Evolutionary conservation across 23 tunicate species (phyloP), one percentile per base, ranked within the genome.

Genomic region (Ciona savignyi): DNA sequence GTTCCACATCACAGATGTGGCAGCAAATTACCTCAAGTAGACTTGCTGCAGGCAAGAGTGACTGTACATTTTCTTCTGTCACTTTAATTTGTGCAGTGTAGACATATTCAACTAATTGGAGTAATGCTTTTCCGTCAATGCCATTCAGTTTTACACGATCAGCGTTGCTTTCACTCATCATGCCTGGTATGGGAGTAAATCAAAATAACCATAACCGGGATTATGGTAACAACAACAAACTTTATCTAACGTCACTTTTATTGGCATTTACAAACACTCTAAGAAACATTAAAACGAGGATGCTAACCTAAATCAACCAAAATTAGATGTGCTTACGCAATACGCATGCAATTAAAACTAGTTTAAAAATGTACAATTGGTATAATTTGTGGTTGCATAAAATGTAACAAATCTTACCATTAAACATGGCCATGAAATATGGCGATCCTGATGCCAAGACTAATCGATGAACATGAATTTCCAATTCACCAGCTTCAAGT

Each of bases 41-140:
- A 63, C 87, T 95, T 29, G 99, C 99, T 66, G 99, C 99, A 28
- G 99, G 99, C 1, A 95, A 71, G 4, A 95, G 68, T 62, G 85
- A 76, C 62, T 95, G 99, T 0, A 95, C 99, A 71, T 95, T 95
- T 76, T 95, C 99, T 68, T 95, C 99, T 32, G 99, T 95, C 25
- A 95, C 89, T 75, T 95, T 88, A 67, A 95, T 89, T 68, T 85
- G 88, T 22, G 96, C 81, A 0, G 99, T 89, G 73, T 95, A 95
- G 20, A 95, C 87, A 68, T 95, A 95, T 49, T 95, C 99, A 33
- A 95, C 92, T 9, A 95, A 78, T 48, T 84, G 93, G 22, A 70
- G 33, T 30, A 95, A 74, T 23, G 99, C 99, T 27, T 80, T 75
- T 28, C 90, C 85, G 26, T 89, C 81, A 24, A 95, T 85, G 25